Evolutionary conservation across 1,140 invertebrate genomes (phyloP), one percentile per base, ranked within the genome.

Genomic region (Leptopilina boulardi): DNA sequence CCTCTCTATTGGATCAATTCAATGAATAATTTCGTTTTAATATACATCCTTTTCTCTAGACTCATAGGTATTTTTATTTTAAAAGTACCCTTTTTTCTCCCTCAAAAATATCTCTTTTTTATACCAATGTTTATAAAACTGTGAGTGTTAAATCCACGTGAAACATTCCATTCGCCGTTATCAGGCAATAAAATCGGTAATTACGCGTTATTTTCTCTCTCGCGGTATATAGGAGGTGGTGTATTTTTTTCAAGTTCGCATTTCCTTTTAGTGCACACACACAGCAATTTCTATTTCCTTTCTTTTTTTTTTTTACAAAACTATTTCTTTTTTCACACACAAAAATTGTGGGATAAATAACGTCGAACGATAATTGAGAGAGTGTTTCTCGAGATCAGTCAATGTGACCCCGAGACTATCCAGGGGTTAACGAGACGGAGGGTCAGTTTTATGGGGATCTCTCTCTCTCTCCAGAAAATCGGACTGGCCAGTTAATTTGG

Each of bases 301-400:
- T 41, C 75, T 59, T 23, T 76, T 47, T 71, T 71, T 77, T 59
- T 38, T 30, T 30, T 56, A n/a, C n/a, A n/a, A n/a, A n/a, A n/a
- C 59, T 44, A 66, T 77, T 51, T 75, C 47, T 34, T 75, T 75
- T 76, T 34, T 66, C n/a, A 4, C 15, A 0, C 8, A 34, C 10
- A 66, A 66, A 66, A 66, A 30, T n/a, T 11, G 81, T 73, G 78
- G 5, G 34, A 78, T 79, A 80, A 80, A 82, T 77, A 80, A 74
- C 56, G 72, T 75, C 77, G 70, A 38, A 77, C 76, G 82, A 77
- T 85, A 87, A 86, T 86, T 86, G 82, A 86, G 84, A 86, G 84
- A 82, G 77, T 73, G 79, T 74, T 71, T 71, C 78, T 82, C 80
- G 77, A 83, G 83, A 84, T 77, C 81, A 79, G 76, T 71, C 74